Percentiles rank a stretch among this genome's conserved stretches.
These are phyloP conservation scores for Fundulus diaphanus DNA, from an alignment of 2,797 vertebrate species.

Conservation along the genomic window DNA sequence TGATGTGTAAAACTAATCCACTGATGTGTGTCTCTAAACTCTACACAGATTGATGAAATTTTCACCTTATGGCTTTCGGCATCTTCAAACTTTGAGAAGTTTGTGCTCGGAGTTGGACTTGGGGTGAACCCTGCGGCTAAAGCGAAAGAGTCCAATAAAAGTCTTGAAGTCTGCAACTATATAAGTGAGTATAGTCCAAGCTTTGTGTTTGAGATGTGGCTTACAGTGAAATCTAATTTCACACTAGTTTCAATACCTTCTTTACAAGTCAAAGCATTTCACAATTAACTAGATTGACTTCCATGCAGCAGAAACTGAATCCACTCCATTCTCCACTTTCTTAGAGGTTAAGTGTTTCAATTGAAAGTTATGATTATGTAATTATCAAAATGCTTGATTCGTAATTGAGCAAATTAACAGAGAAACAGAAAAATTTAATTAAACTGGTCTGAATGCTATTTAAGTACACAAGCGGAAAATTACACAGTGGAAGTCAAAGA, in stretches of 20 bases:
- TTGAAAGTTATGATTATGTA: not conserved
- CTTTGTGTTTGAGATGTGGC: not conserved
- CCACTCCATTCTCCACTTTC: no score
- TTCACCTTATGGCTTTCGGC: constrained; percentile 23
- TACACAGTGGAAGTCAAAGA: constrained; percentile 55
- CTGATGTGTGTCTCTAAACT: constrained; percentile 11
- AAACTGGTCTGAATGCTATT: constrained; percentile 53
- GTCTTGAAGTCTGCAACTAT: not conserved
- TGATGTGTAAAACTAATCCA: constrained; percentile 31
- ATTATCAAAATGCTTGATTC: not conserved
- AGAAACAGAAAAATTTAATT: constrained; percentile 27
- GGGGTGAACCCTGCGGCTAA: not conserved
- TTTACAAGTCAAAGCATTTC: no score
- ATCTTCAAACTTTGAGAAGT: constrained; percentile 10
- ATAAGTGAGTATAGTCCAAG: not conserved
- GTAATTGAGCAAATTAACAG: constrained; percentile 10
- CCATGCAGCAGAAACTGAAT: no score
- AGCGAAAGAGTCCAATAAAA: not conserved
- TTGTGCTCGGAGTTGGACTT: not conserved
- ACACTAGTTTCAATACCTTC: no score
- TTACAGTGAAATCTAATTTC: not conserved
- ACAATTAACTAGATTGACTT: no score
- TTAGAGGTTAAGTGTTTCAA: not conserved
- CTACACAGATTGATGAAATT: constrained; percentile 31
- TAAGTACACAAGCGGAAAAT: constrained; percentile 66